phyloP scores from a whole-genome alignment of 2,797 vertebrate species.

The Micromesistius poutassou region DNA sequence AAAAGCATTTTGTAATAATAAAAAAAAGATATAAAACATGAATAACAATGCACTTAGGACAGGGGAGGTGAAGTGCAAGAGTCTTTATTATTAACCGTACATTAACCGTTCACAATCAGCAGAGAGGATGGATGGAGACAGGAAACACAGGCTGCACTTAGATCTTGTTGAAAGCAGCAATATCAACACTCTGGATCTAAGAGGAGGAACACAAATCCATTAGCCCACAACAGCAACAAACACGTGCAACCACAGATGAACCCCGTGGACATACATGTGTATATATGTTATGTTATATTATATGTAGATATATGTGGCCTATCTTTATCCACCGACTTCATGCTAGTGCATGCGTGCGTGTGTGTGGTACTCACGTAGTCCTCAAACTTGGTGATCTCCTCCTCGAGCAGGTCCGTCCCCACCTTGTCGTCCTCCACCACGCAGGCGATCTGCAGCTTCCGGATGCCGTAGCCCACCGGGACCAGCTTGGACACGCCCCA shows the following conservation, averaged over 20 bases:
- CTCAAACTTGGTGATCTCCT: slow-evolving; percentile 85
- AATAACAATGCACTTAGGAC: slow-evolving; percentile 2
- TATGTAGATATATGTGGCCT: not conserved
- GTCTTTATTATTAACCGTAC: slow-evolving; percentile 50
- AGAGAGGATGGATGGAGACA: slow-evolving; percentile 45
- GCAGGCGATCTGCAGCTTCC: slow-evolving; percentile 84
- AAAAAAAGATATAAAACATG: not conserved
- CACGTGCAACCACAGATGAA: not conserved
- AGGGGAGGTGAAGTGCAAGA: slow-evolving; percentile 51
- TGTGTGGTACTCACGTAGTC: slow-evolving; percentile 74
- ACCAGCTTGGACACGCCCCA: slow-evolving; percentile 86
- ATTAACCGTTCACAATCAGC: slow-evolving; percentile 65
- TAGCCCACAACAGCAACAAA: not conserved
- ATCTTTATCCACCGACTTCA: not conserved
- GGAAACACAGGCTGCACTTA: slow-evolving; percentile 56
- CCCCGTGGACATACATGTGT: no score
- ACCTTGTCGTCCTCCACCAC: slow-evolving; percentile 88
- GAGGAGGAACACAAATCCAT: slow-evolving; percentile 29
- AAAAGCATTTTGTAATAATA: not conserved
- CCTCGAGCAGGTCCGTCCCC: slow-evolving; percentile 82
- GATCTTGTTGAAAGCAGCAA: slow-evolving; percentile 98
- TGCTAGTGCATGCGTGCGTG: not conserved
- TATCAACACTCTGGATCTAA: slow-evolving; percentile 95
- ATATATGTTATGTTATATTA: no score
- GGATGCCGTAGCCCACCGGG: slow-evolving; percentile 83